phyloP scores from a whole-genome alignment of 2,113 vertebrate species.

The Lathamus discolor region DNA sequence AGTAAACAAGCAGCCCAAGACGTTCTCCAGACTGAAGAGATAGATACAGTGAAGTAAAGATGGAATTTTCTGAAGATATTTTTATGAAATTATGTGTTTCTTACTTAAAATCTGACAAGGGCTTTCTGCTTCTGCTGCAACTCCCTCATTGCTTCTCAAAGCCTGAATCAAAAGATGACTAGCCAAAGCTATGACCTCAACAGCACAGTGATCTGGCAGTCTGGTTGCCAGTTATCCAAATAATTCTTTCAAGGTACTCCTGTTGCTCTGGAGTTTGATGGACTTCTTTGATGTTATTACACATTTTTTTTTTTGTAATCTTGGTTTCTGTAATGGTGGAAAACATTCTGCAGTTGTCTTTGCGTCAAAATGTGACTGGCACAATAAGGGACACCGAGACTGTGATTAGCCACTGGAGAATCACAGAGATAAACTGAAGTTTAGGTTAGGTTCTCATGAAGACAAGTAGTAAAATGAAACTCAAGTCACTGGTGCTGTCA shows the following conservation, averaged over 20 bases:
- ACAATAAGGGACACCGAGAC: neutral
- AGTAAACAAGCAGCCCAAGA: neutral
- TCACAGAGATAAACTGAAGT: neutral
- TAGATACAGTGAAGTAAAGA: neutral
- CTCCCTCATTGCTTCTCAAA: neutral
- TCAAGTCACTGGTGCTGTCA: neutral
- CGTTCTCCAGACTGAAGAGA: neutral
- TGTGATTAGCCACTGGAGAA: neutral
- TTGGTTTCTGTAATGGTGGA: neutral
- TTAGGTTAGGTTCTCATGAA: neutral
- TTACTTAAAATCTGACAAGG: neutral
- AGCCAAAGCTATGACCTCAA: neutral
- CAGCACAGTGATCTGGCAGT: neutral
- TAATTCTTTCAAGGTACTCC: neutral
- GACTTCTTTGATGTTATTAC: neutral
- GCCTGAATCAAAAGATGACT: neutral
- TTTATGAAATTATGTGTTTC: neutral
- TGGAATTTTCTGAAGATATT: neutral
- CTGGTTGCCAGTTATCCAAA: neutral
- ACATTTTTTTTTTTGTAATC: neutral
- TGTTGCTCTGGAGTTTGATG: neutral
- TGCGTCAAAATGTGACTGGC: neutral
- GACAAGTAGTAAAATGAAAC: conserved; percentile 13
- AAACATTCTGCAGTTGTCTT: neutral
- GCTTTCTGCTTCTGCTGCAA: neutral